Percentiles rank a stretch among this genome's conserved stretches.
Evolutionary conservation across 2,113 vertebrate genomes (phyloP).

Genomic region (Oncorhynchus kisutch): DNA sequence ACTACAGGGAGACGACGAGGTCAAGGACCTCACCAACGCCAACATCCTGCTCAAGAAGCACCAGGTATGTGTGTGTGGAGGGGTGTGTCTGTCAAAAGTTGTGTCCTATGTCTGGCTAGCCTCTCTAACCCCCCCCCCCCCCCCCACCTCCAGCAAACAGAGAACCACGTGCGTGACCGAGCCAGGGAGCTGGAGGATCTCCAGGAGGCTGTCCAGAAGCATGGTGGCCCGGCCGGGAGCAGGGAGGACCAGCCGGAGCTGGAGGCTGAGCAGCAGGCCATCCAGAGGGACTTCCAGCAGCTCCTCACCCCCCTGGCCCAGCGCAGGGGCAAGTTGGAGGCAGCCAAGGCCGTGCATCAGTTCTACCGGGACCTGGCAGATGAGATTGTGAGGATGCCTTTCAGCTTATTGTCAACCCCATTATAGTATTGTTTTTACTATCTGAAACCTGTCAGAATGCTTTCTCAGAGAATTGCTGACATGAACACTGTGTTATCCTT

Average conservation of each 20-base stretch:
- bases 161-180: conserved; percentile 86
- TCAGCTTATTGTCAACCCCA: background rate
- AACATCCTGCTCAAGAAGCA: conserved; percentile 90
- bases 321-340: conserved; percentile 83
- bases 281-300: conserved; percentile 80
- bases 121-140: background rate
- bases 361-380: conserved; percentile 90
- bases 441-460: background rate
- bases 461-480: background rate
- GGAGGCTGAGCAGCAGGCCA: conserved; percentile 71
- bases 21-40: conserved; percentile 87
- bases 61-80: conserved; percentile 65
- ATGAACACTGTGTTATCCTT: background rate
- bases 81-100: background rate
- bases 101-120: background rate
- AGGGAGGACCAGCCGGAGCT: conserved; percentile 71
- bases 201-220: conserved; percentile 70
- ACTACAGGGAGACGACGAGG: conserved; percentile 78
- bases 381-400: conserved; percentile 78
- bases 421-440: background rate
- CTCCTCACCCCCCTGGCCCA: conserved; percentile 81
- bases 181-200: conserved; percentile 87
- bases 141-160: conserved; percentile 74
- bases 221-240: conserved; percentile 44
- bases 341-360: conserved; percentile 82